A percentile compares a stretch with the other conserved stretches of the same genome.
Evolutionary conservation across 1,140 invertebrate genomes (phyloP).

Genomic region (Camponotus pennsylvanicus): DNA sequence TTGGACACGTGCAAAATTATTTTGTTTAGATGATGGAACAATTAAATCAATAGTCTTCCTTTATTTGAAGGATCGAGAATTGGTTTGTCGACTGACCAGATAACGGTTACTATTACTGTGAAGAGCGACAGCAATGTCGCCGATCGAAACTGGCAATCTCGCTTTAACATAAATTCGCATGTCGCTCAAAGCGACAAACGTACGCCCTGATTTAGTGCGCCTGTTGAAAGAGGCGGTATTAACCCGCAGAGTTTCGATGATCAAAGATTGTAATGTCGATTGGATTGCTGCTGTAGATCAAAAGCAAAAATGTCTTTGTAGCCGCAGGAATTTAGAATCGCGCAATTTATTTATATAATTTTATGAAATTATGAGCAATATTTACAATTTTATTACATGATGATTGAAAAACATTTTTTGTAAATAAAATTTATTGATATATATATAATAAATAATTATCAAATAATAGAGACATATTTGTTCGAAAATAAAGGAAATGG

Average conservation of each 20-base stretch:
- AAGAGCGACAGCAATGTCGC: not conserved
- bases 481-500: not conserved
- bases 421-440: too few species aligned
- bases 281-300: not conserved
- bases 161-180: slow-evolving; percentile 47
- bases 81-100: not conserved
- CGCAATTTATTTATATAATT: too few species aligned
- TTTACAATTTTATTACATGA: too few species aligned
- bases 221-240: slow-evolving; percentile 17
- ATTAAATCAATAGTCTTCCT: not conserved
- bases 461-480: too few species aligned
- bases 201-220: slow-evolving; percentile 20
- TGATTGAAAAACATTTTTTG: too few species aligned
- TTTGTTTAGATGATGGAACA: not conserved
- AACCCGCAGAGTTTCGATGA: slow-evolving; percentile 15
- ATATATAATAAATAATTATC: too few species aligned
- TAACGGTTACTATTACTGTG: slow-evolving; percentile 11
- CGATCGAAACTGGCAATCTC: slow-evolving; percentile 26
- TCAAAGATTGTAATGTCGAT: slow-evolving; percentile 12
- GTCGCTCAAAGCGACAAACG: slow-evolving; percentile 19
- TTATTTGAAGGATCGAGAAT: slow-evolving; percentile 5
- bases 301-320: too few species aligned
- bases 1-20: not conserved
- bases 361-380: too few species aligned
- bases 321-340: too few species aligned